Conservation (phyloP, 2,113 vertebrate species). For the Alectura lathami region DNA sequence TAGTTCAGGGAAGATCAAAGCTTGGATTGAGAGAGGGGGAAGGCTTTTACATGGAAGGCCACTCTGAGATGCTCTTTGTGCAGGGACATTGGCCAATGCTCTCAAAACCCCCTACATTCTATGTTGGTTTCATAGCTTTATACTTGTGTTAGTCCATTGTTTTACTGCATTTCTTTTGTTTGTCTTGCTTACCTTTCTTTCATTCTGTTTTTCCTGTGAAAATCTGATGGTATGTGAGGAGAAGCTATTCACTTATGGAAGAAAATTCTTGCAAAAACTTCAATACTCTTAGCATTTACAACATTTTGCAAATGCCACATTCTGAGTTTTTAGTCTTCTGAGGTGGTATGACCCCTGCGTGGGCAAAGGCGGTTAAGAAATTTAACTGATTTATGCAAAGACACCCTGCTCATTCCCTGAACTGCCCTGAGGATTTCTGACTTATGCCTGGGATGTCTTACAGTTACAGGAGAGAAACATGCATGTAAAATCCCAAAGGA, state of each 20-base stretch:
- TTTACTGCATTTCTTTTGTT: background rate
- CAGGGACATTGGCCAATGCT: background rate
- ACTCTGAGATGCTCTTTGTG: background rate
- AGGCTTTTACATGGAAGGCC: background rate
- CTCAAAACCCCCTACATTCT: background rate
- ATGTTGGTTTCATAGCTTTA: background rate
- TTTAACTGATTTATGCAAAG: background rate
- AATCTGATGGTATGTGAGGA: background rate
- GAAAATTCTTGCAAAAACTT: background rate
- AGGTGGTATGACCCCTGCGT: background rate
- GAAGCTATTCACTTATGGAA: background rate
- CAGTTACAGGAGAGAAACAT: background rate
- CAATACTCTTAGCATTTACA: background rate
- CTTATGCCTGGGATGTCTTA: background rate
- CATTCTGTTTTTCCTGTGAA: background rate
- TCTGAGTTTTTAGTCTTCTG: background rate
- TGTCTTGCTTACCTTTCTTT: background rate
- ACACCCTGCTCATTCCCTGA: background rate
- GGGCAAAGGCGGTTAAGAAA: background rate
- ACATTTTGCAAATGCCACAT: background rate
- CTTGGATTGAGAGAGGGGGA: background rate
- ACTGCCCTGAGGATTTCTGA: background rate
- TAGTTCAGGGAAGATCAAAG: background rate
- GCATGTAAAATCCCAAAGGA: background rate
- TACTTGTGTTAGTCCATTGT: background rate